Conservation (phyloP, 92 coral and sea anemone genomes). For the Bergia puertoricense region DNA sequence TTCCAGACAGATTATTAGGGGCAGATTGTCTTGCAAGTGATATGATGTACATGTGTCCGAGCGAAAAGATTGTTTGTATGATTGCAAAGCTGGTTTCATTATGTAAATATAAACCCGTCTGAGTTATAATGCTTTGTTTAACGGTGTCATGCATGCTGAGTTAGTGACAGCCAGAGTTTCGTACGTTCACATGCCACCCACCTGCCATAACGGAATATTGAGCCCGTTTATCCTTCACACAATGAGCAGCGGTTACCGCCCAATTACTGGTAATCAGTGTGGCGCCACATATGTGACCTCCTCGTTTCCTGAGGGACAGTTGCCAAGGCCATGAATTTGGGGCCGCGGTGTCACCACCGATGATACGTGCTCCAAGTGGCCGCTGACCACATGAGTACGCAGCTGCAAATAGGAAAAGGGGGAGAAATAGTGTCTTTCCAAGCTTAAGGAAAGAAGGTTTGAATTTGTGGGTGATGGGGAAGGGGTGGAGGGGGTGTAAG, state of each 20-base stretch:
- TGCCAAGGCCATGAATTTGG: conserved; percentile 23
- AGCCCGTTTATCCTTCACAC: not conserved
- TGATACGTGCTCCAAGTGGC: not conserved
- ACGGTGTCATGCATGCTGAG: too few species aligned
- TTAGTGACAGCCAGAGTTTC: too few species aligned
- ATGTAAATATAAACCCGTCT: too few species aligned
- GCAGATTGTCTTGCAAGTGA: too few species aligned
- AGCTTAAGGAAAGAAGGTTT: too few species aligned
- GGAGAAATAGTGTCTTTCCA: not conserved
- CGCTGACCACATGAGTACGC: conserved; percentile 24
- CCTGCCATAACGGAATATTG: not conserved
- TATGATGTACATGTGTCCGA: too few species aligned
- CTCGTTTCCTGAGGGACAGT: not conserved
- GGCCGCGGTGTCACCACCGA: not conserved
- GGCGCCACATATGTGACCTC: conserved; percentile 22
- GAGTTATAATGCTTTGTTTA: too few species aligned
- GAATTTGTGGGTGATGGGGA: too few species aligned
- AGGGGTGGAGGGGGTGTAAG: too few species aligned
- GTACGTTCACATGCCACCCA: not conserved
- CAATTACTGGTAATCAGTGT: not conserved
- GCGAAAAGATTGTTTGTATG: too few species aligned
- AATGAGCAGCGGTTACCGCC: conserved; percentile 21
- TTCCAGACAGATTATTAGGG: too few species aligned
- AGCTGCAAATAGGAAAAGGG: not conserved
- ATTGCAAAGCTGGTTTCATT: too few species aligned